Percentiles rank a stretch among this genome's conserved stretches.
Conservation (phyloP, 2,113 vertebrate genomes). For the Coregonus clupeaformis region DNA sequence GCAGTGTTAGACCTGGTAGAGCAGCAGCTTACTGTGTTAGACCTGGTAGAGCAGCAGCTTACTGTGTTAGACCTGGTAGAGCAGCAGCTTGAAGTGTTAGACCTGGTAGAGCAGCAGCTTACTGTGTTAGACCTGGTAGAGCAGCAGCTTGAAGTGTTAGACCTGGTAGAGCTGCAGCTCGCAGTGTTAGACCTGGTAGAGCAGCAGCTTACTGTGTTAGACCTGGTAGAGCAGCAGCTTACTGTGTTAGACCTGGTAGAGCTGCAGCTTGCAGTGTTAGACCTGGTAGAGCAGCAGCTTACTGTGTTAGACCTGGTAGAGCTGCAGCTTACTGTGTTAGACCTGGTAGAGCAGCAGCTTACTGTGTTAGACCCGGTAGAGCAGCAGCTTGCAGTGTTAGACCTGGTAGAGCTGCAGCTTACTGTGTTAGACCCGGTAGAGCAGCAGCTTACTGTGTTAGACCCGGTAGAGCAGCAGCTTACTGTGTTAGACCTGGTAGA, state of each 20-base stretch:
- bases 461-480: not conserved
- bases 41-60: too few species aligned
- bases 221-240: not conserved
- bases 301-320: too few species aligned
- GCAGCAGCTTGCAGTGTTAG: not conserved
- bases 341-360: not conserved
- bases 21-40: too few species aligned
- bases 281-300: not conserved
- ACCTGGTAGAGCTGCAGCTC: not conserved
- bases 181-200: not conserved
- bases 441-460: too few species aligned
- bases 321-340: not conserved
- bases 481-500: not conserved
- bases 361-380: too few species aligned
- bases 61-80: too few species aligned
- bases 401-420: not conserved
- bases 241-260: too few species aligned
- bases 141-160: not conserved
- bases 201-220: not conserved
- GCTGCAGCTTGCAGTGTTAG: not conserved
- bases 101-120: too few species aligned
- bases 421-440: not conserved
- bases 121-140: too few species aligned
- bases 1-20: too few species aligned
- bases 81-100: too few species aligned